phyloP scores from a whole-genome alignment of 2,113 vertebrate genomes.

The Silurus glanis region DNA sequence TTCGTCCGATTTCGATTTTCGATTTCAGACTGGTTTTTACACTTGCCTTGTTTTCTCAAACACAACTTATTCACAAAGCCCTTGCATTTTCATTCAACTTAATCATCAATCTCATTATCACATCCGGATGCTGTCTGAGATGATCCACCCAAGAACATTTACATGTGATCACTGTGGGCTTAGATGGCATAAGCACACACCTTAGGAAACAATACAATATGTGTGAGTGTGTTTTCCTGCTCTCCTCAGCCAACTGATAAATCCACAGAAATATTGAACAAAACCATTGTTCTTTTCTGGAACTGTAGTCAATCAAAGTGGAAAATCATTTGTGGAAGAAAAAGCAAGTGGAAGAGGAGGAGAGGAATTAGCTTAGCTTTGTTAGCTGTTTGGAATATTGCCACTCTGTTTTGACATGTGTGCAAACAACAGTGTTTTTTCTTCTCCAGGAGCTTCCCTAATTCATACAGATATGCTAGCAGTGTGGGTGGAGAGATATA shows the following conservation, averaged over 20 bases:
- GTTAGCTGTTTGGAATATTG: conserved; percentile 6
- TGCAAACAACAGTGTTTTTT: conserved; percentile 16
- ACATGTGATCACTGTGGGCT: conserved; percentile 44
- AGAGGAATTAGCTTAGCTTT: conserved; percentile 59
- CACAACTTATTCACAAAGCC: background rate
- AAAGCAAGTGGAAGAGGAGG: conserved; percentile 63
- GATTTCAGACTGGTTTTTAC: background rate
- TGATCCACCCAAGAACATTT: conserved; percentile 54
- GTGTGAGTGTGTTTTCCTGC: conserved; percentile 12
- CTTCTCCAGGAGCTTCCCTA: conserved; percentile 40
- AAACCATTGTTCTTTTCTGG: conserved; percentile 34
- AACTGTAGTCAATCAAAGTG: conserved; percentile 59
- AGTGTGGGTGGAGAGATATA: conserved; percentile 27
- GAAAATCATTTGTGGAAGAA: conserved; percentile 59
- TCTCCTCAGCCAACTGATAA: conserved; percentile 22
- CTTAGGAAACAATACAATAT: conserved; percentile 26
- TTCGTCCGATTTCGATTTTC: background rate
- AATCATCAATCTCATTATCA: conserved; percentile 49
- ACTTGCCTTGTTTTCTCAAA: conserved; percentile 2
- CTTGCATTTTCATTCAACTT: background rate
- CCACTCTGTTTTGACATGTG: conserved; percentile 2
- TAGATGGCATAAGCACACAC: conserved; percentile 30
- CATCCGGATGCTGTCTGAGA: conserved; percentile 50
- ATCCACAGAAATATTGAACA: conserved; percentile 40
- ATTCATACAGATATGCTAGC: conserved; percentile 39